A percentile compares a stretch with the other conserved stretches of the same genome.
Evolutionary conservation across 2,113 vertebrate species (phyloP).

Genomic region (Semicossyphus pulcher): DNA sequence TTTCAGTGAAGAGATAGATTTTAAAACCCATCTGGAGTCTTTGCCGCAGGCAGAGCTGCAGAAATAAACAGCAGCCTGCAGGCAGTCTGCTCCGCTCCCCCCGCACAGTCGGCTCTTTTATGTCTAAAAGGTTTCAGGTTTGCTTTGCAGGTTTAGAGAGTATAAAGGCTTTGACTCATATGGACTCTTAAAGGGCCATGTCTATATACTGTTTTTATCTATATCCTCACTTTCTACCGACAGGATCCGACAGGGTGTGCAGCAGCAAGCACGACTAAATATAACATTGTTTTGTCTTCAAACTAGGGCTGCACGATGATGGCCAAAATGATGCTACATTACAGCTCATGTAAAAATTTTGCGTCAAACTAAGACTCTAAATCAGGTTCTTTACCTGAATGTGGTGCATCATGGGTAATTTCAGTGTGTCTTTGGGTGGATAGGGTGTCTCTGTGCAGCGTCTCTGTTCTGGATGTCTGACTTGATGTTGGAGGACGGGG

Average conservation of each 20-base stretch:
- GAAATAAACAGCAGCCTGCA: conserved; percentile 75
- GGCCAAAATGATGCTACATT: too few species aligned
- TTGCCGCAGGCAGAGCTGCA: conserved; percentile 68
- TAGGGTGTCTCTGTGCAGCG: too few species aligned
- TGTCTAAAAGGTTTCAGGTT: conserved; percentile 55
- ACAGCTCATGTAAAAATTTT: too few species aligned
- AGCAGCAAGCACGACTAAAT: background rate
- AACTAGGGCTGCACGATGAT: too few species aligned
- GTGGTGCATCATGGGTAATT: too few species aligned
- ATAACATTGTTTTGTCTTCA: background rate
- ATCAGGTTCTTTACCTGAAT: too few species aligned
- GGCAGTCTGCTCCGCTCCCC: conserved; percentile 60
- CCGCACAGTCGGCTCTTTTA: conserved; percentile 47
- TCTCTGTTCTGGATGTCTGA: too few species aligned
- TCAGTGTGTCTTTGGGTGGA: too few species aligned
- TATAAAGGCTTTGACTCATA: conserved; percentile 19
- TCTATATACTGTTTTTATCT: background rate
- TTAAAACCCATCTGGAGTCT: conserved; percentile 68
- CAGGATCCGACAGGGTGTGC: background rate
- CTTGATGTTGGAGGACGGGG: too few species aligned
- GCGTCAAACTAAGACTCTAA: too few species aligned
- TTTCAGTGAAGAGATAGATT: conserved; percentile 54
- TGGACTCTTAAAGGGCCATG: background rate
- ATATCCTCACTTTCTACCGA: background rate
- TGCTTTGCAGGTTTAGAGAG: conserved; percentile 40